phyloP scores from a whole-genome alignment of 1,140 invertebrate genomes.

The Drosophila biarmipes region DNA sequence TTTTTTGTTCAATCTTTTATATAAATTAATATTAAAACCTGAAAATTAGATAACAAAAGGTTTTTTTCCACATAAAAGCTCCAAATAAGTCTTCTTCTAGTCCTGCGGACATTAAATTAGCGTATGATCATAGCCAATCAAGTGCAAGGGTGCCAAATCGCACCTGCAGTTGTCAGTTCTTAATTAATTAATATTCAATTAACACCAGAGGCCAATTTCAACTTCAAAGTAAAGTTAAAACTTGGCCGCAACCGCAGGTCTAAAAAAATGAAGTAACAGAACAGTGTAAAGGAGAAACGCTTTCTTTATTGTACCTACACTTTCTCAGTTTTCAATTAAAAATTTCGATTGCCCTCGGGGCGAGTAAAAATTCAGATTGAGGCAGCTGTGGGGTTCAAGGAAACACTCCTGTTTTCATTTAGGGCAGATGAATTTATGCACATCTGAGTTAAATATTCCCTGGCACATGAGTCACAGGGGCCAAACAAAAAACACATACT shows the following conservation, averaged over 20 bases:
- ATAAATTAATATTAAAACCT: too few relatives aligned
- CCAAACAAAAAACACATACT: slow-evolving; percentile 9
- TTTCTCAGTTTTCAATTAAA: slow-evolving; percentile 29
- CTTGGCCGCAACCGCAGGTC: neutral
- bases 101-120: neutral
- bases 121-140: neutral
- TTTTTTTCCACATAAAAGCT: neutral
- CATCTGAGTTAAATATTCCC: slow-evolving; percentile 3
- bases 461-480: slow-evolving; percentile 23
- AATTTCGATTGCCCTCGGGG: slow-evolving; percentile 7
- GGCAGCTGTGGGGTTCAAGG: slow-evolving; percentile 14
- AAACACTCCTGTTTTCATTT: slow-evolving; percentile 7
- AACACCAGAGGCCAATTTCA: slow-evolving; percentile 30
- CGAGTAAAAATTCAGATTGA: slow-evolving; percentile 1
- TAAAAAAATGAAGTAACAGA: neutral
- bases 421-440: slow-evolving; percentile 4
- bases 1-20: too few relatives aligned
- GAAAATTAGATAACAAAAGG: too few relatives aligned
- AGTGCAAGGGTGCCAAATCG: neutral
- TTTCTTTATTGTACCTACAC: neutral
- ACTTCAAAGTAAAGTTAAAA: slow-evolving; percentile 34
- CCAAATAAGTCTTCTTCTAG: neutral
- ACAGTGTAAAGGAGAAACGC: neutral
- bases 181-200: slow-evolving; percentile 47
- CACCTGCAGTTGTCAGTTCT: slow-evolving; percentile 33